Evolutionary conservation across 2,888 invertebrate genomes (phyloP).

Genomic region (Cylindroiulus punctatus): DNA sequence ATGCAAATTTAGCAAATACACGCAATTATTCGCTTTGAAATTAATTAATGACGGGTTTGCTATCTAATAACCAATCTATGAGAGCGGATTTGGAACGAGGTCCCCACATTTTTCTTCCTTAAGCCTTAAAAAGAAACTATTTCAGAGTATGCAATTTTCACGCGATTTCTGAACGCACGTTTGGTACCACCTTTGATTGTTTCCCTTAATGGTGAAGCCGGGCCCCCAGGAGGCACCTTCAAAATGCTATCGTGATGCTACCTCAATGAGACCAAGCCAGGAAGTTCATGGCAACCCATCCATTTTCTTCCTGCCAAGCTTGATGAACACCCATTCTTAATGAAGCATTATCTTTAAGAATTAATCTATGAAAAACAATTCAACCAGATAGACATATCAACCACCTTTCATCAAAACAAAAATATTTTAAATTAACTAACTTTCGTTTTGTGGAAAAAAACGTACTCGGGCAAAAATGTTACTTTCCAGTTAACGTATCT

Average conservation of each 20-base stretch:
- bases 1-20: not conserved
- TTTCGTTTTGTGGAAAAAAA: too few relatives aligned
- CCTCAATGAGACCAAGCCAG: constrained; percentile 26
- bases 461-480: too few relatives aligned
- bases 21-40: not conserved
- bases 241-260: constrained; percentile 30
- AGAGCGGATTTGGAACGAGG: constrained; percentile 31
- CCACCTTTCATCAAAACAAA: not conserved
- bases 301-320: constrained; percentile 34
- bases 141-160: constrained; percentile 17
- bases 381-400: not conserved
- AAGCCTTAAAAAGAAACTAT: constrained; percentile 4
- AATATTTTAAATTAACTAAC: too few relatives aligned
- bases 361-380: constrained; percentile 30
- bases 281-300: constrained; percentile 45
- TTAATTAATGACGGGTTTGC: constrained; percentile 10
- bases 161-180: constrained; percentile 6
- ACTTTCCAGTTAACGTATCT: too few relatives aligned
- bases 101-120: constrained; percentile 16
- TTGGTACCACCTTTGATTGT: constrained; percentile 44
- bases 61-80: constrained; percentile 9
- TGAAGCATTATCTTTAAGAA: constrained; percentile 24
- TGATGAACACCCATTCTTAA: constrained; percentile 19
- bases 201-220: constrained; percentile 30
- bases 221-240: constrained; percentile 40